Evolutionary conservation across 1,140 invertebrate species (phyloP).

Genomic region (Gerris buenoi): DNA sequence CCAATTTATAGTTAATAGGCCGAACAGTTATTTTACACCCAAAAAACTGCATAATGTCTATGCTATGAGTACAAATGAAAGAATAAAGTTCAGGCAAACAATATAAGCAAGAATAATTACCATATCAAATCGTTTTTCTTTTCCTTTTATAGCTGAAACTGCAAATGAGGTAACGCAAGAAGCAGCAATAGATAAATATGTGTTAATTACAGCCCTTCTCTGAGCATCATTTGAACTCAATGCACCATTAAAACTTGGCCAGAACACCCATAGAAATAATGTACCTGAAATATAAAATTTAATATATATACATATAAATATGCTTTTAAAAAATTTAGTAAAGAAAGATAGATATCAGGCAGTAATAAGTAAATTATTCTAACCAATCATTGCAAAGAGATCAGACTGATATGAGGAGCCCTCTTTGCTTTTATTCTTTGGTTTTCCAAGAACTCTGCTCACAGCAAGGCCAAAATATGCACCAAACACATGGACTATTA

Average conservation of each 20-base stretch:
- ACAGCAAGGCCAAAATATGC: conserved; percentile 87
- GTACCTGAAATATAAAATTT: conserved; percentile 44
- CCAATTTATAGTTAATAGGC: no score
- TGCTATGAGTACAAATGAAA: no score
- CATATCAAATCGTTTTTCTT: conserved; percentile 73
- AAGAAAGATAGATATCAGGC: not conserved
- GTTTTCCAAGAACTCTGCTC: conserved; percentile 48
- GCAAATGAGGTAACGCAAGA: conserved; percentile 73
- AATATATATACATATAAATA: conserved; percentile 6
- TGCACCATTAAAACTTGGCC: conserved; percentile 89
- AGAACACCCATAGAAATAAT: conserved; percentile 86
- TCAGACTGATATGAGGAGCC: conserved; percentile 65
- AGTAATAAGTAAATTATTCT: conserved; percentile 19
- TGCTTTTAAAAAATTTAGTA: no score
- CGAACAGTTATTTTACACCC: no score
- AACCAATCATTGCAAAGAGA: conserved; percentile 86
- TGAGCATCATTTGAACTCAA: conserved; percentile 54
- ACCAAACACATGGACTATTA: conserved; percentile 86
- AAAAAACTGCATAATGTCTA: no score
- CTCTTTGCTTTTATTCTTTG: conserved; percentile 32
- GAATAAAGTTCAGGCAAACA: no score
- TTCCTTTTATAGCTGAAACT: conserved; percentile 58
- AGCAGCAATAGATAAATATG: conserved; percentile 69
- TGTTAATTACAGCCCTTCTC: conserved; percentile 80
- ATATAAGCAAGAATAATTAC: no score